Evolutionary conservation across 2,113 vertebrate genomes (phyloP).

Genomic region (Puffinus mauretanicus): DNA sequence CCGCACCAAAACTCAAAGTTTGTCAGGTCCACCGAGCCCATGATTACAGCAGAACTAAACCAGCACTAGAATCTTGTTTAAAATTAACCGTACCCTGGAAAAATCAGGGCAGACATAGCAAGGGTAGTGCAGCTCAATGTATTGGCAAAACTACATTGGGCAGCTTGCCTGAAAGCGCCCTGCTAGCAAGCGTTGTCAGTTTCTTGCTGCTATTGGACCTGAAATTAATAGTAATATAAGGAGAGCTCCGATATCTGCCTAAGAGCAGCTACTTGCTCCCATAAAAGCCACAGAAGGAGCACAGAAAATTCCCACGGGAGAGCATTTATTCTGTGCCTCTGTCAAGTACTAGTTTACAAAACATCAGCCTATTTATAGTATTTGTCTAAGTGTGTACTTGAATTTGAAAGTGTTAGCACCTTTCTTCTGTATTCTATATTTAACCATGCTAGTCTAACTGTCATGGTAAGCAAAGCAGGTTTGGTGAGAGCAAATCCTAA

Average conservation of each 20-base stretch:
- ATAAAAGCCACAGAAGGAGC: neutral
- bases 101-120: neutral
- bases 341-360: slow-evolving; percentile 16
- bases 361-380: slow-evolving; percentile 25
- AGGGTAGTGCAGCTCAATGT: neutral
- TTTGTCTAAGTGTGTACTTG: neutral
- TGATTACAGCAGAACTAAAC: neutral
- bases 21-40: neutral
- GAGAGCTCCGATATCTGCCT: neutral
- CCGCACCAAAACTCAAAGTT: neutral
- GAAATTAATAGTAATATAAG: neutral
- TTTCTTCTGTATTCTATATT: slow-evolving; percentile 35
- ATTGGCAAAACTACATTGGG: neutral
- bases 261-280: neutral
- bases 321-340: neutral
- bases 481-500: slow-evolving; percentile 38
- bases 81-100: neutral
- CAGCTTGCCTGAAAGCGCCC: neutral
- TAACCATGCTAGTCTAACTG: neutral
- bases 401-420: neutral
- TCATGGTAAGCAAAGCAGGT: neutral
- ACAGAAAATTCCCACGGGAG: neutral
- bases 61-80: neutral
- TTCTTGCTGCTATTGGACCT: neutral
- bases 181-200: neutral